A percentile compares a stretch with the other conserved stretches of the same genome.
phyloP scores from a whole-genome alignment of 2,797 vertebrate species.

The Sebastes cheni region DNA sequence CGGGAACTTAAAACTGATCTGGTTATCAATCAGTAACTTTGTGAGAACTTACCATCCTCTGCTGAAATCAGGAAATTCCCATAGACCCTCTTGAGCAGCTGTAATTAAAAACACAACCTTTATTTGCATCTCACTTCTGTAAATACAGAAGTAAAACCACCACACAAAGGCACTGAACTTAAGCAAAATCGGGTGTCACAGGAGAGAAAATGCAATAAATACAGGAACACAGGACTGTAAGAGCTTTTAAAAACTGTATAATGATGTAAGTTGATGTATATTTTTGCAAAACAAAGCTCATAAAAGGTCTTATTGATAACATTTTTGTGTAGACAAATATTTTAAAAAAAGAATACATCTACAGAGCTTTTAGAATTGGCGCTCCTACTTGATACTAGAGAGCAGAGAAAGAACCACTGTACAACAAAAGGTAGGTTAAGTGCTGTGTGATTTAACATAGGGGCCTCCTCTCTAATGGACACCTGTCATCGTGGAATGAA shows the following conservation, averaged over 20 bases:
- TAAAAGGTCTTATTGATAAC: background rate
- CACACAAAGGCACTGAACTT: background rate
- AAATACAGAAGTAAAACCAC: background rate
- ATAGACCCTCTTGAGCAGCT: constrained; percentile 96
- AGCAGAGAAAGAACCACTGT: background rate
- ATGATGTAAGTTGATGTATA: background rate
- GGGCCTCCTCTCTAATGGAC: constrained; percentile 13
- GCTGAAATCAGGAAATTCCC: constrained; percentile 90
- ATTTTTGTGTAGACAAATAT: too few relatives aligned
- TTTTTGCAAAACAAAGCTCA: background rate
- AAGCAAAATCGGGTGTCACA: too few relatives aligned
- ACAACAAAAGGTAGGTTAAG: background rate
- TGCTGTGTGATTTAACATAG: too few relatives aligned
- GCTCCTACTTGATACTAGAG: background rate
- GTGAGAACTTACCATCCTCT: constrained; percentile 86
- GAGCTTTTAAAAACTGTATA: background rate
- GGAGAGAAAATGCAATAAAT: background rate
- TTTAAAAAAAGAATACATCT: too few relatives aligned
- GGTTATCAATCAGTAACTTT: background rate
- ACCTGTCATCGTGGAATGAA: constrained; percentile 44
- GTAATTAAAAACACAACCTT: constrained; percentile 51
- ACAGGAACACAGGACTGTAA: background rate
- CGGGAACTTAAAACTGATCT: background rate
- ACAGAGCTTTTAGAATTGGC: too few relatives aligned
- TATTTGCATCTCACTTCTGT: background rate